phyloP scores from a whole-genome alignment of 2,113 vertebrate genomes.

The Pollimyrus isidori region DNA sequence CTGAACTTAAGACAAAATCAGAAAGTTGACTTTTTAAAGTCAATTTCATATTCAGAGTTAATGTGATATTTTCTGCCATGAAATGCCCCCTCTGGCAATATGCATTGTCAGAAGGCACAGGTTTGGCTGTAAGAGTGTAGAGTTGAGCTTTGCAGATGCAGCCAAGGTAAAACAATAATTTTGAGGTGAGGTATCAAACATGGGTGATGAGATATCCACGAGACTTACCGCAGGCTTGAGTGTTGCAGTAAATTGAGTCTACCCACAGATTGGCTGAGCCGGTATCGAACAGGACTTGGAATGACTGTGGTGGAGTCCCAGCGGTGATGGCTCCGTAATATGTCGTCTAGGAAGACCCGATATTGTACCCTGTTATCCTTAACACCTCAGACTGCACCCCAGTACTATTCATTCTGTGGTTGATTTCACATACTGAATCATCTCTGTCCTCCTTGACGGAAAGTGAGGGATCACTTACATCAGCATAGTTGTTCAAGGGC shows the following conservation, averaged over 20 bases:
- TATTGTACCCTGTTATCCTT: neutral
- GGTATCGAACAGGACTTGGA: constrained; percentile 52
- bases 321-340: constrained; percentile 48
- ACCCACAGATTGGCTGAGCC: constrained; percentile 55
- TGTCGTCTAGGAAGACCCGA: constrained; percentile 33
- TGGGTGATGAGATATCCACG: neutral
- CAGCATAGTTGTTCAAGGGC: constrained; percentile 61
- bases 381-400: neutral
- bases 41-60: neutral
- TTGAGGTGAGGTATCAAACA: neutral
- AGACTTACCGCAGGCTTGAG: constrained; percentile 50
- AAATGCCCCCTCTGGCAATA: neutral
- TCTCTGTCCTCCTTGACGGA: neutral
- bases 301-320: constrained; percentile 48
- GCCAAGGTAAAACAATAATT: neutral
- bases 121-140: neutral
- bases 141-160: neutral
- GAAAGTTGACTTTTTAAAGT: neutral
- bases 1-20: neutral
- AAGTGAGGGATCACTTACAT: constrained; percentile 55
- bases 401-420: neutral
- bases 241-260: constrained; percentile 47
- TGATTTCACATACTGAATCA: too few relatives aligned
- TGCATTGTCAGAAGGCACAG: neutral
- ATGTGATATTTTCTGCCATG: neutral